Evolutionary conservation across 2,888 invertebrate species (phyloP).

Genomic region (Bugula neritina): DNA sequence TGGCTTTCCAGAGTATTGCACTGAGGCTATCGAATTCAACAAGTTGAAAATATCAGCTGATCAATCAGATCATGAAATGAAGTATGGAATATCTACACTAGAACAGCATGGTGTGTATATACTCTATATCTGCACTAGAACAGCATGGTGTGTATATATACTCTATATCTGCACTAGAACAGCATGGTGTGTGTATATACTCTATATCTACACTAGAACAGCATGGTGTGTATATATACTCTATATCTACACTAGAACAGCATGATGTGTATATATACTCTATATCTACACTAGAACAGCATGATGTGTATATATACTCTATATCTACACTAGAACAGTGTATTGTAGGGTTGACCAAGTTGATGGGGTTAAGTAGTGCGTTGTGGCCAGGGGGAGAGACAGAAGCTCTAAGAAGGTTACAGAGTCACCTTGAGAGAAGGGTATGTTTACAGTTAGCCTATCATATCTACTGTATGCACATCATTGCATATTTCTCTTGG

Average conservation of each 20-base stretch:
- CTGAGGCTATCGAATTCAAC: neutral
- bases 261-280: constrained; percentile 65
- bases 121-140: constrained; percentile 78
- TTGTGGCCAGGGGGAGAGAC: constrained; percentile 76
- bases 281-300: constrained; percentile 78
- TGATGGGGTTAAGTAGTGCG: constrained; percentile 52
- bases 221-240: constrained; percentile 65
- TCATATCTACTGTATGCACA: no score
- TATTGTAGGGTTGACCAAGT: neutral
- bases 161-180: constrained; percentile 79
- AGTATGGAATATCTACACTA: constrained; percentile 75
- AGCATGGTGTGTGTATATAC: constrained; percentile 67
- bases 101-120: constrained; percentile 71
- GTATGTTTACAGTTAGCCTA: no score
- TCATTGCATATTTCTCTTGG: no score
- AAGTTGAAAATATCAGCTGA: neutral
- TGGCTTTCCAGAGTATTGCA: neutral
- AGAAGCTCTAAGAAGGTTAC: constrained; percentile 66
- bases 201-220: constrained; percentile 81
- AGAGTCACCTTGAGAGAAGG: constrained; percentile 56
- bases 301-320: constrained; percentile 65
- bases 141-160: constrained; percentile 69
- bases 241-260: constrained; percentile 79
- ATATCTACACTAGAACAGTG: no score
- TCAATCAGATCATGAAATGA: constrained; percentile 68